phyloP scores from a whole-genome alignment of 2,113 vertebrate genomes.

The Austrofundulus limnaeus region DNA sequence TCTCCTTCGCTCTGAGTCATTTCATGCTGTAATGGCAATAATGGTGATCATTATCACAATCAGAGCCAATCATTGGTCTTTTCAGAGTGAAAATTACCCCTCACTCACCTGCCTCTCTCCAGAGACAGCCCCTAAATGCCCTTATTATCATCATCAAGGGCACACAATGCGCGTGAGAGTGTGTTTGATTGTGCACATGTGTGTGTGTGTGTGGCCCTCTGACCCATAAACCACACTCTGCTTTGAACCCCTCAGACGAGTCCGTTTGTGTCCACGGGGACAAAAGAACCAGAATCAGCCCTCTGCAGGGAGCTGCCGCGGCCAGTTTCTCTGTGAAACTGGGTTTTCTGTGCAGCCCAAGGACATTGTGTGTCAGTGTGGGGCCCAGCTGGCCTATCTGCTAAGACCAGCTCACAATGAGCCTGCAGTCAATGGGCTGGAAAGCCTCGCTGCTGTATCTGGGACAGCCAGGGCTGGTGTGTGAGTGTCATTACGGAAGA shows the following conservation, averaged over 20 bases:
- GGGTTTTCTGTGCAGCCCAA: conserved; percentile 60
- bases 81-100: conserved; percentile 77
- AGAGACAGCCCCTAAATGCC: conserved; percentile 74
- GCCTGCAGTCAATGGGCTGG: conserved; percentile 75
- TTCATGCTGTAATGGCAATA: conserved; percentile 72
- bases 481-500: conserved; percentile 51
- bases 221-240: conserved; percentile 45
- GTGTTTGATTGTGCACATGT: conserved; percentile 13
- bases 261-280: conserved; percentile 57
- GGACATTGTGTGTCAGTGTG: conserved; percentile 73
- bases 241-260: conserved; percentile 52
- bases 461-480: conserved; percentile 69
- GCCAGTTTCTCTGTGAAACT: conserved; percentile 56
- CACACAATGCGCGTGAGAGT: conserved; percentile 48
- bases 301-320: conserved; percentile 59
- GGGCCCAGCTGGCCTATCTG: conserved; percentile 78
- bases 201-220: conserved; percentile 56
- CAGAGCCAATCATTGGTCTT: conserved; percentile 77
- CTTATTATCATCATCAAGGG: conserved; percentile 78
- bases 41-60: conserved; percentile 79
- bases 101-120: conserved; percentile 76
- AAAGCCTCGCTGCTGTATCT: conserved; percentile 70
- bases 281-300: conserved; percentile 63
- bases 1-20: conserved; percentile 58
- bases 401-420: conserved; percentile 77